These are phyloP conservation scores for Myotis vivesi DNA, from an alignment of 2,797 vertebrate species.

Conservation along the genomic window DNA sequence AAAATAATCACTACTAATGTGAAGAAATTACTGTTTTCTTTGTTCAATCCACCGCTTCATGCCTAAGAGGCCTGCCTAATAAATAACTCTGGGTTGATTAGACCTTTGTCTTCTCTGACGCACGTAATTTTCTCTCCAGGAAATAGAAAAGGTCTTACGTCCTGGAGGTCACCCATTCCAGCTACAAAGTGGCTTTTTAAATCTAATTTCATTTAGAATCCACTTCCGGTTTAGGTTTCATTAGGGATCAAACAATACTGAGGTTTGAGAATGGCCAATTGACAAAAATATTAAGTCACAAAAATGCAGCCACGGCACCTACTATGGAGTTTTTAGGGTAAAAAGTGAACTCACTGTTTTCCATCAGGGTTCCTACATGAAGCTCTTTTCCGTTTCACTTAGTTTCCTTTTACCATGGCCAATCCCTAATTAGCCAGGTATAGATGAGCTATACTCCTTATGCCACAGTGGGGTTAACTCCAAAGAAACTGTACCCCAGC, in stretches of 20 bases:
- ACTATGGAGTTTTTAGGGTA: background rate
- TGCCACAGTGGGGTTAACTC: background rate
- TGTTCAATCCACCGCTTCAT: background rate
- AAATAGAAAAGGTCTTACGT: constrained; percentile 23
- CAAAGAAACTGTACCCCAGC: background rate
- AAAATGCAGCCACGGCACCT: background rate
- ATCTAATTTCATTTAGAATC: background rate
- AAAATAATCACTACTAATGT: constrained; percentile 29
- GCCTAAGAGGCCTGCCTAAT: background rate
- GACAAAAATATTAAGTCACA: background rate
- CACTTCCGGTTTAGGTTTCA: constrained; percentile 22
- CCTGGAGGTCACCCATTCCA: background rate
- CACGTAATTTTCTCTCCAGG: constrained; percentile 52
- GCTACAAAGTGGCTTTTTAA: constrained; percentile 18
- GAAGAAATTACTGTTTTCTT: constrained; percentile 62
- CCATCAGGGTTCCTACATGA: accelerated
- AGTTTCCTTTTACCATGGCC: background rate
- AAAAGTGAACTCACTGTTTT: background rate
- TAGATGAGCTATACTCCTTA: background rate
- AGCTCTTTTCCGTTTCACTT: background rate
- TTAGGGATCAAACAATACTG: background rate
- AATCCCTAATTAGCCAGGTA: background rate
- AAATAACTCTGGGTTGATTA: constrained; percentile 56
- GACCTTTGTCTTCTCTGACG: constrained; percentile 43
- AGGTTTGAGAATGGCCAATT: background rate